phyloP scores from a whole-genome alignment of 2,797 vertebrate genomes.

The Acipenser transmontanus region DNA sequence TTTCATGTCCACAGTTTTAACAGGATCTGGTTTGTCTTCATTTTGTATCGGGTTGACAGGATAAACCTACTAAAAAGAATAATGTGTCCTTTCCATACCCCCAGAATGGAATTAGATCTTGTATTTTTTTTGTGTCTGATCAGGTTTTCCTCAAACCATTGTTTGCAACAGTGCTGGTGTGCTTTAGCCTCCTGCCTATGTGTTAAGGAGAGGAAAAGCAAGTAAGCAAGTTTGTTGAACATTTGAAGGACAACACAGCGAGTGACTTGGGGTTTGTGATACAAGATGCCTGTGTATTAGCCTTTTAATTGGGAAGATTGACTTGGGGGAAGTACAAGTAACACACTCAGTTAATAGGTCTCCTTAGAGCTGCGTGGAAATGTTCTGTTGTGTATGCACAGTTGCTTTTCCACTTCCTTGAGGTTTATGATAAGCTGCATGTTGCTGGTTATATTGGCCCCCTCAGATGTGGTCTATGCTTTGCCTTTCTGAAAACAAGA shows the following conservation, averaged over 20 bases:
- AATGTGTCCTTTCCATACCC: neutral
- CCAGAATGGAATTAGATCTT: conserved; percentile 7
- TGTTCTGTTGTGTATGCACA: conserved; percentile 5
- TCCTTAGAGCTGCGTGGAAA: conserved; percentile 1
- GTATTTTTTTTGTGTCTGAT: conserved; percentile 6
- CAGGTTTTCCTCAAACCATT: conserved; percentile 8
- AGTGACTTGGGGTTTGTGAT: too few relatives aligned
- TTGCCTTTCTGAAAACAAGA: conserved; percentile 6
- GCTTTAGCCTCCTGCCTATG: neutral
- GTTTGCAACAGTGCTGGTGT: conserved; percentile 8
- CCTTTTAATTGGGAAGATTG: conserved; percentile 1
- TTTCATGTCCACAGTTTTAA: too few relatives aligned
- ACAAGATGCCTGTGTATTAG: too few relatives aligned
- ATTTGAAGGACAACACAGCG: too few relatives aligned
- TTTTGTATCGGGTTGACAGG: too few relatives aligned
- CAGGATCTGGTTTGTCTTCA: too few relatives aligned
- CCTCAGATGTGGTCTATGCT: conserved; percentile 4
- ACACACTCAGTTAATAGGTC: neutral
- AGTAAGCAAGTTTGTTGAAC: too few relatives aligned
- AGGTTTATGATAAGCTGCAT: conserved; percentile 9
- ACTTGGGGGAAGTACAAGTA: neutral
- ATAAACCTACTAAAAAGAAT: too few relatives aligned
- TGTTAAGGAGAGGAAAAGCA: neutral
- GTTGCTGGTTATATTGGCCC: conserved; percentile 11
- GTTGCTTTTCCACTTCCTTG: conserved; percentile 5